Evolutionary conservation across 2,888 invertebrate genomes (phyloP).

Genomic region (Agyllia agylla): DNA sequence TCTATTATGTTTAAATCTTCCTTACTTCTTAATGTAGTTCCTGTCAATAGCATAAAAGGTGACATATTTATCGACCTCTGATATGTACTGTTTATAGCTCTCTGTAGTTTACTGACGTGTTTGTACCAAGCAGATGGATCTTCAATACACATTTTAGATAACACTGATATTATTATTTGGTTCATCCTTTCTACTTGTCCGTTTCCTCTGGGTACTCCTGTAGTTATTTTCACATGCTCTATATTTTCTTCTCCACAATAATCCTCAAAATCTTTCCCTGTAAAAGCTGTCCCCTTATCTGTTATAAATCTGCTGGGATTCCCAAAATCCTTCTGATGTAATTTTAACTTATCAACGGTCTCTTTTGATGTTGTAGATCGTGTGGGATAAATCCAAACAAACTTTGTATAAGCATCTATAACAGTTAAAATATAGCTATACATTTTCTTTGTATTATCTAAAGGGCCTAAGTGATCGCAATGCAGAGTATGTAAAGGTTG

Average conservation of each 20-base stretch:
- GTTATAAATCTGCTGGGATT: background rate
- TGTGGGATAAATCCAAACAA: background rate
- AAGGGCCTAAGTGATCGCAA: constrained; percentile 14
- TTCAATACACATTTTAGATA: background rate
- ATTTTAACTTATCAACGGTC: background rate
- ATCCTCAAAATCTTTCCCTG: background rate
- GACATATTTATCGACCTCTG: background rate
- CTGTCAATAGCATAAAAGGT: background rate
- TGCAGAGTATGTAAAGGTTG: constrained; percentile 11
- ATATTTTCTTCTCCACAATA: background rate
- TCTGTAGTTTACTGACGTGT: constrained; percentile 12
- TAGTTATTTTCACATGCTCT: background rate
- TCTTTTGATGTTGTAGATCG: background rate
- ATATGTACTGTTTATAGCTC: constrained; percentile 6
- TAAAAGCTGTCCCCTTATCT: background rate
- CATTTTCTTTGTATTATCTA: background rate
- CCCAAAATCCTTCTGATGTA: background rate
- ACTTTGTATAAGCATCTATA: background rate
- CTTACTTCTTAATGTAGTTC: background rate
- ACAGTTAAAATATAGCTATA: background rate
- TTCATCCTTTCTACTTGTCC: background rate
- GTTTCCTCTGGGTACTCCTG: background rate
- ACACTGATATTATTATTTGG: background rate
- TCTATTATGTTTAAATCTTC: background rate
- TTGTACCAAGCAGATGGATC: constrained; percentile 24